phyloP scores from a whole-genome alignment of 2,797 vertebrate species.

The Danio jaintianensis region DNA sequence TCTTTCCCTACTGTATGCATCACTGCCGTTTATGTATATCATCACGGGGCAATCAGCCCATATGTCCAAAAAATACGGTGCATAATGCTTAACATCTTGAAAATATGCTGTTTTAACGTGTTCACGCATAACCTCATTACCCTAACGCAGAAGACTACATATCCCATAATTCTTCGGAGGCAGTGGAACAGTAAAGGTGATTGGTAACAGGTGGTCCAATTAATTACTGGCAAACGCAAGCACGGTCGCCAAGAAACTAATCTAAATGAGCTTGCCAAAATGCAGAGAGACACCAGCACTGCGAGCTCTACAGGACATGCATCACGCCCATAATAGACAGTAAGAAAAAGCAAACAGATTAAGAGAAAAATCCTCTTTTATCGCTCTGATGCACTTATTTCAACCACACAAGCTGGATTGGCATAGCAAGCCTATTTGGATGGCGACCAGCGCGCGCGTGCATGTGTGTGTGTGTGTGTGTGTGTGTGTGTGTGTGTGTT shows the following conservation, averaged over 20 bases:
- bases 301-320: conserved; percentile 28
- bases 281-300: conserved; percentile 24
- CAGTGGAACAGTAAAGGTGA: conserved; percentile 46
- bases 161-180: conserved; percentile 48
- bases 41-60: conserved; percentile 6
- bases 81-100: conserved; percentile 14
- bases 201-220: conserved; percentile 65
- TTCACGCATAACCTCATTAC: background rate
- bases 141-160: background rate
- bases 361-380: conserved; percentile 40
- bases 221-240: conserved; percentile 62
- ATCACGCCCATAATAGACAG: conserved; percentile 33
- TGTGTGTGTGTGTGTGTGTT: conserved; percentile 52
- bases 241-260: conserved; percentile 44
- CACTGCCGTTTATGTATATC: background rate
- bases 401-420: conserved; percentile 29
- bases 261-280: conserved; percentile 49
- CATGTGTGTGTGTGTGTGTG: conserved; percentile 47
- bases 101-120: background rate
- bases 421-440: conserved; percentile 32
- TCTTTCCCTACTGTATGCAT: background rate
- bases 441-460: conserved; percentile 1
- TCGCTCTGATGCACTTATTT: conserved; percentile 52
- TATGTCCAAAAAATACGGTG: background rate
- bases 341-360: conserved; percentile 50